Base-by-base conservation (phyloP, 2,797 vertebrate genomes). In the Phoebastria nigripes region DNA sequence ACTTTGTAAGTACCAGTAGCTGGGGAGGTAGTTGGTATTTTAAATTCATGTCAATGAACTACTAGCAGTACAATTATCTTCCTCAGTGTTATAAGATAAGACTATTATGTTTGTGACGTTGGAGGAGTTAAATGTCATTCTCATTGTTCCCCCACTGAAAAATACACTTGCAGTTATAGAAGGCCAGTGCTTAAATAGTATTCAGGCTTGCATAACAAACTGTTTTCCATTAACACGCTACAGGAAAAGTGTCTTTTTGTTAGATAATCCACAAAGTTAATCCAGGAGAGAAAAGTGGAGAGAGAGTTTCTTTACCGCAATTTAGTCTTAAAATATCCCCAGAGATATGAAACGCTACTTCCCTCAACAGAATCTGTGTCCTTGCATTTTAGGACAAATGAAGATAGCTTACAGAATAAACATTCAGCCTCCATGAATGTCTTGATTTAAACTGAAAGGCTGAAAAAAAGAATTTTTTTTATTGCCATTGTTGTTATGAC, bases 201-300 rank as follows among this genome's bases (percentile, higher is more conserved):
- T 44, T 67, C 86, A 81, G 70, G 39, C 42, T 90, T 87, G 72
- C 76, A 33, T 76, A 96, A 88, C 82, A 72, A 89, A 82, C 31
- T 58, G 65, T 59, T 81, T 82, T 82, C 82, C 86, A 90, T 17
- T n/a, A 85, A 82, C 56, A 49, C 0, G 0, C 29, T 47, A 65
- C 77, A 95, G 77, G 56, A 92, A 89, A 96, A 90, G 82, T 88
- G 76, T n/a, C 54, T 76, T 87, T 86, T 37, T 87, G 83, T 90
- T 62, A 79, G 71, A 91, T 92, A 97, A 96, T 84, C 72, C 94
- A 89, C 33, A 5, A 86, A 86, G 10, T 82, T 94, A 94, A 96
- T 79, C 87, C 65, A 86, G 81, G 33, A 66, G 49, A 84, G 59
- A 88, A 91, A 51, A 88, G 22, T 12, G 39, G 16, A 76, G 46